Conservation (phyloP, 2,888 invertebrate species). For the Tetranychus piercei region DNA sequence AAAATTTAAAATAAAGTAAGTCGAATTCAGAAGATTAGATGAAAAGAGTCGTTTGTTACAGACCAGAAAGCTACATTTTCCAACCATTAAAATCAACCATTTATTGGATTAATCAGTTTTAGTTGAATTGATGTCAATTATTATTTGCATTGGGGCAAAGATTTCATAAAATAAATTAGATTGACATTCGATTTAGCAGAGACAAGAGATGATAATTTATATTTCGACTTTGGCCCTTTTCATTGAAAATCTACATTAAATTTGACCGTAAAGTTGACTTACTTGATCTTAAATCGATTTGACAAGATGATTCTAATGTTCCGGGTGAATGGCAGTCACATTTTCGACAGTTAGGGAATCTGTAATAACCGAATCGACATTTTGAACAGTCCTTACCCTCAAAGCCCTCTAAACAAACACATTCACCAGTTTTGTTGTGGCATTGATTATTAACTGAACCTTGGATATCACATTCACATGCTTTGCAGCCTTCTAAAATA, state of each 20-base stretch:
- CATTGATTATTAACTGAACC: slow-evolving; percentile 52
- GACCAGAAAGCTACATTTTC: too few relatives aligned
- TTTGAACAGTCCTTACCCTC: slow-evolving; percentile 50
- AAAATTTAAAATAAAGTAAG: too few relatives aligned
- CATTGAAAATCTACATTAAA: not conserved
- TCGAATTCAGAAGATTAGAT: too few relatives aligned
- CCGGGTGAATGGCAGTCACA: slow-evolving; percentile 66
- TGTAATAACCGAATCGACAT: slow-evolving; percentile 69
- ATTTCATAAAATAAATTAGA: too few relatives aligned
- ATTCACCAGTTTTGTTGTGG: slow-evolving; percentile 48
- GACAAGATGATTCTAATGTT: slow-evolving; percentile 33
- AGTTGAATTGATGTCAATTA: not conserved
- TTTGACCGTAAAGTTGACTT: not conserved
- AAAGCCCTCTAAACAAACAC: slow-evolving; percentile 37
- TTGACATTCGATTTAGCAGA: too few relatives aligned
- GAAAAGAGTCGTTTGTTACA: too few relatives aligned
- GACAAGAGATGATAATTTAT: too few relatives aligned
- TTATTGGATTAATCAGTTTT: too few relatives aligned
- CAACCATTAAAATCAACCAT: too few relatives aligned
- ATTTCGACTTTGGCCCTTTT: too few relatives aligned
- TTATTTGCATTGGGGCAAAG: not conserved
- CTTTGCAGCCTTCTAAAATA: slow-evolving; percentile 55
- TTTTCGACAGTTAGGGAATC: slow-evolving; percentile 64
- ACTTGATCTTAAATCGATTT: not conserved
- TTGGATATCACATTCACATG: slow-evolving; percentile 52